Evolutionary conservation across 2,888 invertebrate species (phyloP), one percentile per base, ranked within the genome.

Genomic region (Parnassius apollo): DNA sequence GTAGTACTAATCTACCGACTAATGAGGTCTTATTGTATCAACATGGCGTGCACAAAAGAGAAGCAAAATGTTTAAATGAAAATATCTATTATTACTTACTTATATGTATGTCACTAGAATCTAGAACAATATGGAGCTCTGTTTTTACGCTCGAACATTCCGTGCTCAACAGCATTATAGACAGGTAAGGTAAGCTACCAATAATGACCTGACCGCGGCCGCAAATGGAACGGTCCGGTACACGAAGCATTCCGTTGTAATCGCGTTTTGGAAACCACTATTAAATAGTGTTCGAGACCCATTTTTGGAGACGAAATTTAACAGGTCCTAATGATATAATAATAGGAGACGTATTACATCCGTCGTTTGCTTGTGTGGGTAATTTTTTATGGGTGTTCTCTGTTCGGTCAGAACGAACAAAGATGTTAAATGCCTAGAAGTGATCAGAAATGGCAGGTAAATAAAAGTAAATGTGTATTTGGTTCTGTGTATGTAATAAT

Each of bases 321-420:
- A 86, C 86, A 85, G 77, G 70, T 74, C 70, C 75, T 85, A 85
- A 86, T 85, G 81, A 77, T 72, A 81, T 82, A 85, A 85, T 86
- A 83, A 82, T 81, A 75, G 76, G 69, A 70, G 70, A 35, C 67
- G 71, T 68, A 71, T 74, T 13, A 13, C 49, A 75, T 13, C 59
- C 25, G 56, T n/a, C 56, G 35, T 50, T 42, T 54, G 74, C 56
- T 13, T 44, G 49, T 70, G 74, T 65, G 68, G 72, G 74, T 74
- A 73, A 69, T 65, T 59, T 65, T 64, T 68, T 55, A 13, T 18
- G 51, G 9, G 13, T 51, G 44, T 45, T 35, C 11, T 35, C 7
- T 35, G 35, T 35, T 35, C 35, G 35, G 22, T 57, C 65, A 60
- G 69, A 72, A 56, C 35, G 10, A 48, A 58, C 42, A 48, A 13